Conservation (phyloP, 2,888 invertebrate species). For the Gastrophysa polygoni region DNA sequence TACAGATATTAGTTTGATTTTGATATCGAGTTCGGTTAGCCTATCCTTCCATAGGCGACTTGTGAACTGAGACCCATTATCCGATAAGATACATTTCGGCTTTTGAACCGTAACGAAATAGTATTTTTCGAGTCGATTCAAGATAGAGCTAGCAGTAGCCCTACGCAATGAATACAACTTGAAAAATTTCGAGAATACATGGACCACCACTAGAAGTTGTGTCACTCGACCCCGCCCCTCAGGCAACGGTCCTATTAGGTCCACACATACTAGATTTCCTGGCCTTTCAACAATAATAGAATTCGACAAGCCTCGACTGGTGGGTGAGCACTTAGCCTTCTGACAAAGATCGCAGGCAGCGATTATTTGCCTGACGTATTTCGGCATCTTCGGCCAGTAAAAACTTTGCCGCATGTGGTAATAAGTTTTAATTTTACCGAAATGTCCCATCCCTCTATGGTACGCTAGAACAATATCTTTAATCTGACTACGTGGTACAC, state of each 20-base stretch:
- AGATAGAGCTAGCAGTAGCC: constrained; percentile 16
- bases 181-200: constrained; percentile 39
- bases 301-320: neutral
- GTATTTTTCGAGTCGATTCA: constrained; percentile 14
- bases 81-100: too few relatives aligned
- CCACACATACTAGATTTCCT: constrained; percentile 17
- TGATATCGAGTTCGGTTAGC: neutral
- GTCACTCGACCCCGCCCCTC: constrained; percentile 13
- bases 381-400: constrained; percentile 8
- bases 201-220: constrained; percentile 35
- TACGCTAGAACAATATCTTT: neutral
- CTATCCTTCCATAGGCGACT: constrained; percentile 14
- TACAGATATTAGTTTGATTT: too few relatives aligned
- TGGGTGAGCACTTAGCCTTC: neutral
- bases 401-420: constrained; percentile 4
- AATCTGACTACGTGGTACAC: constrained; percentile 9
- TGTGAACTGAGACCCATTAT: constrained; percentile 37
- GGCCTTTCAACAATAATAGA: neutral
- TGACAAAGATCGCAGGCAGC: constrained; percentile 5
- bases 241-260: constrained; percentile 26
- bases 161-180: constrained; percentile 34
- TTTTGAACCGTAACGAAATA: constrained; percentile 24
- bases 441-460: constrained; percentile 5
- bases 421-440: too few relatives aligned
- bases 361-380: constrained; percentile 1